phyloP scores from a whole-genome alignment of 2,797 vertebrate species.

The Sebastes iracundus region DNA sequence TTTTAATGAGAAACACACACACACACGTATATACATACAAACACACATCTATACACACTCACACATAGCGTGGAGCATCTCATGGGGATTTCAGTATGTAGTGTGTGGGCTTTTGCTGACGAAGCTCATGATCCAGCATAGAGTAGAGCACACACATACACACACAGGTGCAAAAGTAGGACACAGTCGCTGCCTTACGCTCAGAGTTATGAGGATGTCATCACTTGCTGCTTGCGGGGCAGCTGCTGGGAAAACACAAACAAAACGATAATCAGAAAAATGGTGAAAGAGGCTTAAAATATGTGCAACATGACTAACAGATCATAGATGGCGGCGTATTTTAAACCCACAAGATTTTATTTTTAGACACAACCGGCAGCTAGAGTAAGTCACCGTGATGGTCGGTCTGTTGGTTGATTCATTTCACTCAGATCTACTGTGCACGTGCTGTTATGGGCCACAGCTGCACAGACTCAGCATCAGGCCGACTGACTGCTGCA shows the following conservation, averaged over 20 bases:
- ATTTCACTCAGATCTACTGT: neutral
- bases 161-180: slow-evolving; percentile 65
- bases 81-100: slow-evolving; percentile 25
- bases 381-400: neutral
- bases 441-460: neutral
- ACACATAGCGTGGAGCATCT: neutral
- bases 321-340: neutral
- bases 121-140: slow-evolving; percentile 35
- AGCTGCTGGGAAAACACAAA: slow-evolving; percentile 54
- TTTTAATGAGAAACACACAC: neutral
- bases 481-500: slow-evolving; percentile 9
- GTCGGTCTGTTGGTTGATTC: neutral
- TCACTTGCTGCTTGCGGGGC: slow-evolving; percentile 39
- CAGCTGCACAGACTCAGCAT: slow-evolving; percentile 8
- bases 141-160: slow-evolving; percentile 4
- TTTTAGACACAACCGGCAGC: neutral
- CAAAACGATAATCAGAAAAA: slow-evolving; percentile 25
- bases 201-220: slow-evolving; percentile 50
- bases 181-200: slow-evolving; percentile 30
- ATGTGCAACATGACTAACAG: slow-evolving; percentile 7
- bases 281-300: neutral
- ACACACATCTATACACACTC: neutral
- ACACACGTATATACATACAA: neutral
- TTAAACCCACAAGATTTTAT: neutral
- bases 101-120: slow-evolving; percentile 55